These are phyloP conservation scores for Eira barbara DNA, from an alignment of 2,113 vertebrate genomes.

Conservation along the genomic window DNA sequence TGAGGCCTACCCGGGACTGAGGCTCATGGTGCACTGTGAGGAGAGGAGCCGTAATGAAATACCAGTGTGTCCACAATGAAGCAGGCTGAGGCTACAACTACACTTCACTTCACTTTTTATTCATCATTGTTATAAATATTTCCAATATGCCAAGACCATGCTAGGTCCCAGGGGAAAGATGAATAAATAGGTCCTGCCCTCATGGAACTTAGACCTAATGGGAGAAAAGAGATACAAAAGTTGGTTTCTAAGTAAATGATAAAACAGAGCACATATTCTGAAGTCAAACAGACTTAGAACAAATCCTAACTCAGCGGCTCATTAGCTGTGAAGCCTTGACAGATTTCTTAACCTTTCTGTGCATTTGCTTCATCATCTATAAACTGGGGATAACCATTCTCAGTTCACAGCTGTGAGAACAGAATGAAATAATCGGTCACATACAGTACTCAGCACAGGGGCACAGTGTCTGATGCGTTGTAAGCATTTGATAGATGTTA, in stretches of 20 bases:
- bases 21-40: neutral
- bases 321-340: neutral
- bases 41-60: neutral
- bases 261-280: neutral
- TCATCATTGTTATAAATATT: constrained; percentile 16
- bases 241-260: neutral
- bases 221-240: neutral
- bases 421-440: neutral
- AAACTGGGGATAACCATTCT: neutral
- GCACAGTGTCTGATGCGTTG: neutral
- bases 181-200: neutral
- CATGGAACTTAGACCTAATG: neutral
- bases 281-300: neutral
- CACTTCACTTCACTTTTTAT: neutral
- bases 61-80: neutral
- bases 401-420: neutral
- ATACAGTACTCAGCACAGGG: too few species aligned
- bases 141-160: neutral
- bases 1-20: neutral
- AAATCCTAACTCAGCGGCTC: neutral
- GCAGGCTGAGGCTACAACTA: neutral
- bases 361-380: neutral
- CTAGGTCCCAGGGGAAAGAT: neutral
- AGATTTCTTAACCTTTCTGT: neutral
- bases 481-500: neutral